These are phyloP conservation scores for Erpetoichthys calabaricus DNA, from an alignment of 2,797 vertebrate genomes.

Conservation along the genomic window DNA sequence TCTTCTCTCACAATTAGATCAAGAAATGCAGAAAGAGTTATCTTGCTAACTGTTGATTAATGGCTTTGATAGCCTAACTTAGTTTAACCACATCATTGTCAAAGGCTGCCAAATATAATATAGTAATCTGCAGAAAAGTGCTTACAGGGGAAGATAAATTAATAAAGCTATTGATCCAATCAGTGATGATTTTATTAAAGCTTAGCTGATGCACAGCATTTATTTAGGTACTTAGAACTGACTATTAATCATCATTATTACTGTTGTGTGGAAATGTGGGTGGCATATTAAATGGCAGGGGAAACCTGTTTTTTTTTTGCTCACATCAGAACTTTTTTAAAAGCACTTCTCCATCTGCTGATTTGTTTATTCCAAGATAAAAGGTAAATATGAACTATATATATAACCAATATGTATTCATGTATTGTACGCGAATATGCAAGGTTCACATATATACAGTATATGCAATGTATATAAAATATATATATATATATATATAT, in stretches of 20 bases:
- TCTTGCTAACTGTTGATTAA: neutral
- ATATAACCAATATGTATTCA: too few relatives aligned
- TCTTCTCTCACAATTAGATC: neutral
- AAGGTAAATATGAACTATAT: too few relatives aligned
- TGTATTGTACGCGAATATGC: too few relatives aligned
- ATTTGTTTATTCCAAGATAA: too few relatives aligned
- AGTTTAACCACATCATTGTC: conserved; percentile 9
- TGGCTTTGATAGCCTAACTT: conserved; percentile 12
- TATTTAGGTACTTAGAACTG: conserved; percentile 12
- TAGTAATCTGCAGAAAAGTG: conserved; percentile 9
- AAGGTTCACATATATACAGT: too few relatives aligned
- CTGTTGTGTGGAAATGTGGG: neutral
- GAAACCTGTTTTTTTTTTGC: neutral
- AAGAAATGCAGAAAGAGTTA: neutral
- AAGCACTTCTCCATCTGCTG: too few relatives aligned
- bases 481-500: too few relatives aligned
- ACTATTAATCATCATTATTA: conserved; percentile 11
- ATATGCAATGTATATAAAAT: too few relatives aligned
- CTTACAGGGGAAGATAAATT: conserved; percentile 10
- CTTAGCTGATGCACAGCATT: conserved; percentile 5
- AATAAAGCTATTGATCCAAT: conserved; percentile 13
- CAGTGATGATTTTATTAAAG: conserved; percentile 11
- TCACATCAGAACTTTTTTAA: too few relatives aligned
- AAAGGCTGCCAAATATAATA: conserved; percentile 9
- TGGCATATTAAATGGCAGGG: neutral